Percentiles rank a stretch among this genome's conserved stretches.
phyloP scores from a whole-genome alignment of 2,888 invertebrate genomes.

The Heliconius sara region DNA sequence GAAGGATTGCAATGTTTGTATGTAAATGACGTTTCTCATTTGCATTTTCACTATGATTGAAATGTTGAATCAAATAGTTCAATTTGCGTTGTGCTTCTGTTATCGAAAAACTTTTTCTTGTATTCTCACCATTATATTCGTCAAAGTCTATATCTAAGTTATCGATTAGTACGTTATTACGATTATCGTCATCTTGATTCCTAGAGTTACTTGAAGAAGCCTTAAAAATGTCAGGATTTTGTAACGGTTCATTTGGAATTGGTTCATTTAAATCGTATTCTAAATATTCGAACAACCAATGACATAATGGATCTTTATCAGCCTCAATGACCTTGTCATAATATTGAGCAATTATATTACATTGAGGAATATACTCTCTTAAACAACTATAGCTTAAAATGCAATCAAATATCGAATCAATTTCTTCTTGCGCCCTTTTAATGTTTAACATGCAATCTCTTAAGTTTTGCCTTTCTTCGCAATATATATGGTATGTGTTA shows the following conservation, averaged over 20 bases:
- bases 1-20: slow-evolving; percentile 46
- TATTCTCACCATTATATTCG: not conserved
- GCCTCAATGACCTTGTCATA: slow-evolving; percentile 46
- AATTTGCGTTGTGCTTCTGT: slow-evolving; percentile 22
- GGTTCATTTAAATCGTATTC: slow-evolving; percentile 35
- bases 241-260: slow-evolving; percentile 46
- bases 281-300: slow-evolving; percentile 65
- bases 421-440: slow-evolving; percentile 53
- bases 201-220: not conserved
- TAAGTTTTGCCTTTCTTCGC: slow-evolving; percentile 55
- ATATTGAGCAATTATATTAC: slow-evolving; percentile 49
- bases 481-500: slow-evolving; percentile 48
- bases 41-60: slow-evolving; percentile 21
- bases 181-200: slow-evolving; percentile 50
- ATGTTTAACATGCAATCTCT: slow-evolving; percentile 52
- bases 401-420: slow-evolving; percentile 59
- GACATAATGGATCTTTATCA: slow-evolving; percentile 53
- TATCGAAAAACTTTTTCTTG: slow-evolving; percentile 38
- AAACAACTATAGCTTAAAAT: slow-evolving; percentile 55
- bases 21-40: slow-evolving; percentile 50
- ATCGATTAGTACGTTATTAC: slow-evolving; percentile 57
- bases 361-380: slow-evolving; percentile 49
- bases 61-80: slow-evolving; percentile 25
- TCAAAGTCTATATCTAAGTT: slow-evolving; percentile 52
- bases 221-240: not conserved